These are phyloP conservation scores for Chromis chromis DNA, from an alignment of 2,797 vertebrate species.

Conservation along the genomic window DNA sequence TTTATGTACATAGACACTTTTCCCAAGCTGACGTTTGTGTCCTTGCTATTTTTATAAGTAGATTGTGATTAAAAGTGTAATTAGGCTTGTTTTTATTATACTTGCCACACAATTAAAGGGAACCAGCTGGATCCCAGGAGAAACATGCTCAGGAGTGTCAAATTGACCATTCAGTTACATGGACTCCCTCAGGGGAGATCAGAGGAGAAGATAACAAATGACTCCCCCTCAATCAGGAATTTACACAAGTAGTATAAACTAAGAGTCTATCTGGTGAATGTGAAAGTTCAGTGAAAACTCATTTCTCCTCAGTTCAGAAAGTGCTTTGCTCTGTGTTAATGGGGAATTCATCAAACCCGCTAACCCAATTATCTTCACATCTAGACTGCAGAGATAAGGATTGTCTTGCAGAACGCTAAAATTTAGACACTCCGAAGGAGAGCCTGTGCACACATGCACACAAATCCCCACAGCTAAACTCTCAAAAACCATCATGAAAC, in stretches of 20 bases:
- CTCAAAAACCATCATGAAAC: constrained; percentile 17
- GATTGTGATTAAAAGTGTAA: not conserved
- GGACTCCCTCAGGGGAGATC: not conserved
- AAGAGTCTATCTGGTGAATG: not conserved
- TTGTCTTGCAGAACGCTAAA: constrained; percentile 50
- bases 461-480: constrained; percentile 10
- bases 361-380: constrained; percentile 58
- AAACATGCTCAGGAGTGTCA: constrained; percentile 13
- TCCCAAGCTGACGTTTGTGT: not conserved
- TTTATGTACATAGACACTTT: not conserved
- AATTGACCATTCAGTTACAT: constrained; percentile 22
- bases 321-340: constrained; percentile 20
- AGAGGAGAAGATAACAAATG: not conserved
- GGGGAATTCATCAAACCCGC: constrained; percentile 22
- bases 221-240: constrained; percentile 11
- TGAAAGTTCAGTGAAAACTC: constrained; percentile 2
- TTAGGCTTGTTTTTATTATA: constrained; percentile 10
- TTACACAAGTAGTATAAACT: not conserved
- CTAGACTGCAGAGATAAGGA: constrained; percentile 41
- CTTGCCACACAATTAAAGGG: not conserved
- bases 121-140: not conserved
- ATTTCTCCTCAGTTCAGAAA: constrained; percentile 2
- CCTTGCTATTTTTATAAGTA: not conserved
- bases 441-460: not conserved
- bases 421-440: not conserved